A percentile compares a stretch with the other conserved stretches of the same genome.
These are phyloP conservation scores for Arizona elegans DNA, from an alignment of 2,113 vertebrate genomes.

Conservation along the genomic window DNA sequence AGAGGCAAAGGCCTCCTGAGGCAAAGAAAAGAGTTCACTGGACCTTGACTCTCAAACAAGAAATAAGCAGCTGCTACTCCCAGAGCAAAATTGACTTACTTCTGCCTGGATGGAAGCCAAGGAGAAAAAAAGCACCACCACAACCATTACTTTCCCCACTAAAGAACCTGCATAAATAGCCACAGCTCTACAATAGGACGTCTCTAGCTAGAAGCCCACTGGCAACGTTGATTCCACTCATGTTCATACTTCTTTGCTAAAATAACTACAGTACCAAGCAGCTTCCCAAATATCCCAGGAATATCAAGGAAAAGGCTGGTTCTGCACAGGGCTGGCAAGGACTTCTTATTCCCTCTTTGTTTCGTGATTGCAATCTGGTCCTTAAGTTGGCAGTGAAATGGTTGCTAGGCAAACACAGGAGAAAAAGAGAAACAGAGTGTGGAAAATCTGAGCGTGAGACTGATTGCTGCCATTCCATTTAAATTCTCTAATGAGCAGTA, in stretches of 20 bases:
- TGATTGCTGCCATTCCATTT: neutral
- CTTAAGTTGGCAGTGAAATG: neutral
- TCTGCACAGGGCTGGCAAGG: neutral
- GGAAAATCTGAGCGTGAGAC: no score
- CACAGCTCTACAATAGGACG: no score
- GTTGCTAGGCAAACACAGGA: neutral
- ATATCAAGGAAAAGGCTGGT: neutral
- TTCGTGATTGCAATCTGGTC: neutral
- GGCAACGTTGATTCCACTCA: neutral
- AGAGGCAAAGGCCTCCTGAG: neutral
- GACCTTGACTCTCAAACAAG: neutral
- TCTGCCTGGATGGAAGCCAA: neutral
- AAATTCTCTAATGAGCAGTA: neutral
- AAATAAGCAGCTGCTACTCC: neutral
- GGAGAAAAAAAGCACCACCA: neutral
- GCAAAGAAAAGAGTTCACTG: neutral
- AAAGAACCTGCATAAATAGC: neutral
- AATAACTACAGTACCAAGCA: neutral
- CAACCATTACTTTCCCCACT: neutral
- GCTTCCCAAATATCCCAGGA: neutral
- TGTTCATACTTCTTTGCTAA: neutral
- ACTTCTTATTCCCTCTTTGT: neutral
- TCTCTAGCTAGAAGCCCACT: neutral
- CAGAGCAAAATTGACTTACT: accelerated
- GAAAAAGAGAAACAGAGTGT: neutral